Base-by-base conservation (phyloP, 2,113 vertebrate genomes). In the Nycticebus coucang region DNA sequence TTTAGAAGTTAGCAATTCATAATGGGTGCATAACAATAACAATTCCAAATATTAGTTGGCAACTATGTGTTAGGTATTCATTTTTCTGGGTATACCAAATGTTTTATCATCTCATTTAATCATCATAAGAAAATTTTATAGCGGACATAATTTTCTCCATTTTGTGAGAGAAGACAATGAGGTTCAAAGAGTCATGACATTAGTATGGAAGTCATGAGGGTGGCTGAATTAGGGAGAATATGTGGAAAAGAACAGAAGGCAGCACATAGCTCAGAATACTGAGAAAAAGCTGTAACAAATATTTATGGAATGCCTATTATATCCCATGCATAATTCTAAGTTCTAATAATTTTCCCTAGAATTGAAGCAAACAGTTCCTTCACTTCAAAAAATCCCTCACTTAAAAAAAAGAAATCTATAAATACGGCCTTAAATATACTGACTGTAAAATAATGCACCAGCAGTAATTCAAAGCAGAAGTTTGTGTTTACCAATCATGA, bases 21-120 rank as follows among this genome's bases (percentile, higher is more conserved):
- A 84, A 72, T 53, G 85, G 19, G 18, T 22, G 57, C 4, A 60
- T 78, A 84, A 79, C 72, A 86, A 78, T 68, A 64, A 53, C 66
- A 94, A 35, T 59, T 91, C 24, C 45, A 85, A 66, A 78, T 79
- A 92, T 50, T 89, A 37, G 37, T 85, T 94, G 41, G 90, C 24
- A 22, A 79, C 33, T 64, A 68, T 17, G 62, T 55, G 45, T 60
- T 78, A 94, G n/a, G 37, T 37, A 79, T 91, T 94, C 30, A 80
- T 75, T 80, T 84, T 60, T 85, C 62, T n/a, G 66, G 13, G 55
- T 22, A 84, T 59, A 68, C 10, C 35, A 84, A 94, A 64, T 66
- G 57, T 77, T 92, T 91, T 80, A 88, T 41, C 28, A 37, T 87
- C 41, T 90, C 57, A 78, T 55, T 95, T 87, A 78, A 69, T 92